Base-by-base conservation (phyloP, 2,113 vertebrate species). In the Peromyscus leucopus region DNA sequence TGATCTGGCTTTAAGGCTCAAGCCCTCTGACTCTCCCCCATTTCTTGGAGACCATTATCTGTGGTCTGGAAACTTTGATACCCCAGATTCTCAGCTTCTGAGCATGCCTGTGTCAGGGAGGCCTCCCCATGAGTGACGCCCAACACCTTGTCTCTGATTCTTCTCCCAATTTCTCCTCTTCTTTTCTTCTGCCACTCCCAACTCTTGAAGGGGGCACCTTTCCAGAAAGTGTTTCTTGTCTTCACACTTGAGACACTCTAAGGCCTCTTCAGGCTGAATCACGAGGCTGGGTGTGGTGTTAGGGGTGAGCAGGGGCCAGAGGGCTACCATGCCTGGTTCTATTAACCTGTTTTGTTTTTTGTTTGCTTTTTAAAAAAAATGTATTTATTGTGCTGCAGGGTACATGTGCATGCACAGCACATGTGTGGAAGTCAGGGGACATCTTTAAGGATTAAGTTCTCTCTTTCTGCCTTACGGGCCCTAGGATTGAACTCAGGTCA, bases 201-300 rank as follows among this genome's bases (percentile, higher is more conserved):
- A 26, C 19, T 88, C 84, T 36, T 16, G 2, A 42, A 12, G 31
- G 39, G 63, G 57, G 19, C 1, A 2, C 21, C 9, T 8, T 48
- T 84, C 78, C 80, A 82, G 85, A 71, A 95, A 92, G 36, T 4
- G 0, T 15, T 51, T 71, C 48, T 51, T 21, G 26, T 28, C n/a
- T 7, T 22, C 31, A 55, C 61, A 57, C 61, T 80, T 75, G 90
- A 79, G 9, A 59, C 98, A 88, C 57, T 71, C 87, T 93, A 61
- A 98, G 98, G 97, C 97, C 98, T 33, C 99, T 92, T 48, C 15
- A 90, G 88, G 57, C 5, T 51, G 55, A 31, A n/a, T 59, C n/a
- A 7, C 0, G 2, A 4, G 4, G 19, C 4, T 42, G 15, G 1
- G 19, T 48, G 9, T 10, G 0, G 12, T 7, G 2, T 2, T 22